These are phyloP conservation scores for Sturnira hondurensis DNA, from an alignment of 2,113 vertebrate species.

Conservation along the genomic window DNA sequence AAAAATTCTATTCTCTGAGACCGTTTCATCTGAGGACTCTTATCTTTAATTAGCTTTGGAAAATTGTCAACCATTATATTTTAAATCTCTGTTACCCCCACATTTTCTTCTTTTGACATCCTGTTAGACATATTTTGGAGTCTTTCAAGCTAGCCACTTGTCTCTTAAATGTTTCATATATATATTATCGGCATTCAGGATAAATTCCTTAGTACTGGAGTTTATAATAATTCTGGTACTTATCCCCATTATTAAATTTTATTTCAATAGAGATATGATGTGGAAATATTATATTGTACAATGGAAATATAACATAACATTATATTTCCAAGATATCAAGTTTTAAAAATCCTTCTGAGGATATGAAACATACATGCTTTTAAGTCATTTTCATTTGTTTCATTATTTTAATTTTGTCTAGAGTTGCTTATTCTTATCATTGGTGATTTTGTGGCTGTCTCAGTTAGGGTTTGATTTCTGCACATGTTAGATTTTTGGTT, in stretches of 20 bases:
- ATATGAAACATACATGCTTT: not conserved
- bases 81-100: not conserved
- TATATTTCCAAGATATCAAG: not conserved
- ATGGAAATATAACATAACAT: not conserved
- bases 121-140: not conserved
- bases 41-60: constrained; percentile 5
- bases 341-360: not conserved
- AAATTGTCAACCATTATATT: not conserved
- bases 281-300: no score
- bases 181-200: not conserved
- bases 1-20: not conserved
- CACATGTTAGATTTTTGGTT: not conserved
- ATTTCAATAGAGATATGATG: not conserved
- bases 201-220: not conserved
- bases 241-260: not conserved
- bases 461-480: not conserved
- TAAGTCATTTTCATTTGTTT: not conserved
- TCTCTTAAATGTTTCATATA: not conserved
- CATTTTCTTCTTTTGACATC: not conserved
- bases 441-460: not conserved
- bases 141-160: not conserved
- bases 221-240: not conserved
- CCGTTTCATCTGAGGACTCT: not conserved
- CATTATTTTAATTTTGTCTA: not conserved
- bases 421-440: not conserved